Evolutionary conservation across 2,888 invertebrate genomes (phyloP).

Genomic region (Ptychoptera albimana): DNA sequence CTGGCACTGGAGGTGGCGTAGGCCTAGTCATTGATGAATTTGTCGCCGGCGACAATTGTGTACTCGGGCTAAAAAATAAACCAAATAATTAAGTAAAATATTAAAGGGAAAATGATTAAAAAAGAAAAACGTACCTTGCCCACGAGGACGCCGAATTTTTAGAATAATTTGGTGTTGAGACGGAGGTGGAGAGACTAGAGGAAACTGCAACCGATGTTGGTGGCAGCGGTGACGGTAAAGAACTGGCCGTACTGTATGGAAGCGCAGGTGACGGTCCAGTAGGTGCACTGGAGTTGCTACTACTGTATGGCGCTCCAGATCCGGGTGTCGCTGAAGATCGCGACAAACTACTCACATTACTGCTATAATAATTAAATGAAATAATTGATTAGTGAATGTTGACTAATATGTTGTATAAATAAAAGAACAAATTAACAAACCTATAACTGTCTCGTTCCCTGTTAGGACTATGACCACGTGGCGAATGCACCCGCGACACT

Average conservation of each 20-base stretch:
- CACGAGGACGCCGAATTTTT: conserved; percentile 16
- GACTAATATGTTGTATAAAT: neutral
- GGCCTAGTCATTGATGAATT: conserved; percentile 35
- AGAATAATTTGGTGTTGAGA: conserved; percentile 14
- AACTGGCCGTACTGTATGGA: conserved; percentile 24
- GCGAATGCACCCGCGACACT: conserved; percentile 46
- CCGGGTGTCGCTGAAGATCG: conserved; percentile 37
- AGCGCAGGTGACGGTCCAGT: conserved; percentile 24
- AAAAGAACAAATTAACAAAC: conserved; percentile 30
- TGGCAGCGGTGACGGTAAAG: conserved; percentile 26
- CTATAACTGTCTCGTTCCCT: conserved; percentile 76
- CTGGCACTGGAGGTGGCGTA: conserved; percentile 31
- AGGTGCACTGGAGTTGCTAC: conserved; percentile 10
- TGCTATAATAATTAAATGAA: conserved; percentile 34
- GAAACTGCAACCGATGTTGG: conserved; percentile 13
- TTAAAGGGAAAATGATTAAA: neutral
- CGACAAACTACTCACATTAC: conserved; percentile 71
- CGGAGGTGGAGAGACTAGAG: conserved; percentile 17
- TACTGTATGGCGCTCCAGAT: conserved; percentile 14
- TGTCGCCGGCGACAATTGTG: conserved; percentile 32
- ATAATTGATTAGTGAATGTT: neutral
- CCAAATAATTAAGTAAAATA: neutral
- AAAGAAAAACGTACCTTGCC: conserved; percentile 25
- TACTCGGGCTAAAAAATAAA: conserved; percentile 19
- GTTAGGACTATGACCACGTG: conserved; percentile 59